phyloP scores from a whole-genome alignment of 2,888 invertebrate species.

The Lypha dubia region DNA sequence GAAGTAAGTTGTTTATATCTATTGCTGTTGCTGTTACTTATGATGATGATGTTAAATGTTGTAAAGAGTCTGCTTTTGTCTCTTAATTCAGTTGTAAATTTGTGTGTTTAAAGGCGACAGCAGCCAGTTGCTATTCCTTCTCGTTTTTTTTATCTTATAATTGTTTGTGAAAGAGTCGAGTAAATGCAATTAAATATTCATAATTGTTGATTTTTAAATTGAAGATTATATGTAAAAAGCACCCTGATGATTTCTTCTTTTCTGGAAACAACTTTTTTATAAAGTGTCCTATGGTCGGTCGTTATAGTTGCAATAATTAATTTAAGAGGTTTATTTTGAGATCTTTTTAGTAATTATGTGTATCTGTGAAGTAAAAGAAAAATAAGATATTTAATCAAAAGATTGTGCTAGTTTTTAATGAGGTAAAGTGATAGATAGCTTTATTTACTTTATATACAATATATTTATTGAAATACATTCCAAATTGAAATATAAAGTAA shows the following conservation, averaged over 20 bases:
- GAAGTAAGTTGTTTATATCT: conserved; percentile 28
- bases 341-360: conserved; percentile 55
- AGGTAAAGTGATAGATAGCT: conserved; percentile 21
- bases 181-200: conserved; percentile 62
- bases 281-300: conserved; percentile 10
- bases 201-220: conserved; percentile 35
- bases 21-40: conserved; percentile 4
- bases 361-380: conserved; percentile 46
- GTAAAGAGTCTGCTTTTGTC: neutral
- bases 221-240: conserved; percentile 22
- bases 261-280: conserved; percentile 4
- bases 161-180: conserved; percentile 46
- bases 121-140: conserved; percentile 3
- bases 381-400: conserved; percentile 26
- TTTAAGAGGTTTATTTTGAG: conserved; percentile 45
- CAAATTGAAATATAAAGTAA: neutral
- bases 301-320: conserved; percentile 39
- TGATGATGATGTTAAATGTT: conserved; percentile 12
- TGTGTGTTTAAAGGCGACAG: conserved; percentile 5
- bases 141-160: conserved; percentile 12
- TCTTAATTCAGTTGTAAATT: conserved; percentile 19
- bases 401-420: conserved; percentile 27
- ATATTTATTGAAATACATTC: neutral
- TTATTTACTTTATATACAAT: conserved; percentile 5
- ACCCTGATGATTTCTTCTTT: conserved; percentile 22